Percentiles rank a stretch among this genome's conserved stretches.
These are phyloP conservation scores for Odontothrips loti DNA, from an alignment of 2,888 invertebrate genomes.

Conservation along the genomic window DNA sequence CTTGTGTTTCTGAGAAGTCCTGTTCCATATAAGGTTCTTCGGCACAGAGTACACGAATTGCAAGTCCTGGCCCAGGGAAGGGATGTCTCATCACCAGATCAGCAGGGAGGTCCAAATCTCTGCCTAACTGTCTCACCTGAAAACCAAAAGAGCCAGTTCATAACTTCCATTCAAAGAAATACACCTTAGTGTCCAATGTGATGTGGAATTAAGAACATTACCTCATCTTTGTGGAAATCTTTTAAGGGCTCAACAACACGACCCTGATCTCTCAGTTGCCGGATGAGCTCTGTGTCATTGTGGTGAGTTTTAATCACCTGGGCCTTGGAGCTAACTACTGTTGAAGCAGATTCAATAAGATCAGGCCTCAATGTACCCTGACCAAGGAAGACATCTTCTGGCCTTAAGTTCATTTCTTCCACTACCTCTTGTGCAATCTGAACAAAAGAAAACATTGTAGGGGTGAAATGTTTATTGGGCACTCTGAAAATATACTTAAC, in stretches of 20 bases:
- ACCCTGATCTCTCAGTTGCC: slow-evolving; percentile 59
- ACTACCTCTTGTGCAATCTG: slow-evolving; percentile 84
- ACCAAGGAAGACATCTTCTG: slow-evolving; percentile 87
- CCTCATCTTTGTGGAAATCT: slow-evolving; percentile 99
- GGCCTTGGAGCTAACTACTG: slow-evolving; percentile 72
- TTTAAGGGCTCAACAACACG: slow-evolving; percentile 95
- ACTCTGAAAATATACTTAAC: background rate
- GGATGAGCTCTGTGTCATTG: slow-evolving; percentile 94
- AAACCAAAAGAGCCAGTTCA: slow-evolving; percentile 30
- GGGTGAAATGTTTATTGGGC: background rate
- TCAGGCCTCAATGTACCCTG: slow-evolving; percentile 97
- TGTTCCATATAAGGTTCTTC: slow-evolving; percentile 91
- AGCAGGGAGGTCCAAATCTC: slow-evolving; percentile 81
- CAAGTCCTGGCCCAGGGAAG: slow-evolving; percentile 97
- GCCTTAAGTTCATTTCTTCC: slow-evolving; percentile 78
- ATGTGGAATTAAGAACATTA: slow-evolving; percentile 42
- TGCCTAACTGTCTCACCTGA: slow-evolving; percentile 76
- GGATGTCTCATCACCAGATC: slow-evolving; percentile 92
- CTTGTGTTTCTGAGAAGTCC: slow-evolving; percentile 93
- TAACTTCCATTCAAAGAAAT: background rate
- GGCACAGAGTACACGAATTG: slow-evolving; percentile 93
- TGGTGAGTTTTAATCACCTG: slow-evolving; percentile 99
- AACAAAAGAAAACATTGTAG: slow-evolving; percentile 3
- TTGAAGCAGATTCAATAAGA: slow-evolving; percentile 94
- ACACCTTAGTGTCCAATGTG: background rate